Evolutionary conservation across 2,888 invertebrate species (phyloP).

Genomic region (Nipponacmea schrenckii): DNA sequence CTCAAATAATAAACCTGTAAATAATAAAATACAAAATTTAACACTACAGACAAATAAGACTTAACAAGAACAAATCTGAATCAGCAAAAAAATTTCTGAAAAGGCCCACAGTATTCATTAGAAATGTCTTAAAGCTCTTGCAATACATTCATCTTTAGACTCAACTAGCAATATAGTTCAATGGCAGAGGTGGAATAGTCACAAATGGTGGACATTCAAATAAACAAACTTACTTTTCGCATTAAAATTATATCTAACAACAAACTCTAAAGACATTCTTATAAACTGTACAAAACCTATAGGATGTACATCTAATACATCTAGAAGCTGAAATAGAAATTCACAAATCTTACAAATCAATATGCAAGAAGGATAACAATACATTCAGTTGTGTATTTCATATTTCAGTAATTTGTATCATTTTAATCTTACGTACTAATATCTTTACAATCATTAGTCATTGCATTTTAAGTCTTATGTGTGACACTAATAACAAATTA

Average conservation of each 20-base stretch:
- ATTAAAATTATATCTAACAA: conserved; percentile 87
- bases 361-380: background rate
- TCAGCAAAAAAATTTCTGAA: background rate
- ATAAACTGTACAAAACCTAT: conserved; percentile 84
- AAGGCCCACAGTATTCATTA: background rate
- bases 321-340: conserved; percentile 71
- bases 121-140: background rate
- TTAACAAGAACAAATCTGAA: background rate
- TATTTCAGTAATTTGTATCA: no score
- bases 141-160: no score
- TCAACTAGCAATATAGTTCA: no score
- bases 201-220: no score
- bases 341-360: conserved; percentile 4
- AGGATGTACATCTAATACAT: conserved; percentile 82
- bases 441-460: no score
- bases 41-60: background rate
- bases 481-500: no score
- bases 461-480: no score
- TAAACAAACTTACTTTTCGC: conserved; percentile 73
- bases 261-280: conserved; percentile 82
- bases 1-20: conserved; percentile 77
- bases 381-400: no score
- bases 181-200: no score
- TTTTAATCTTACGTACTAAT: no score
- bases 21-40: conserved; percentile 12